Evolutionary conservation across 2,797 vertebrate genomes (phyloP), one percentile per base, ranked within the genome.

Genomic region (Brotula barbata): DNA sequence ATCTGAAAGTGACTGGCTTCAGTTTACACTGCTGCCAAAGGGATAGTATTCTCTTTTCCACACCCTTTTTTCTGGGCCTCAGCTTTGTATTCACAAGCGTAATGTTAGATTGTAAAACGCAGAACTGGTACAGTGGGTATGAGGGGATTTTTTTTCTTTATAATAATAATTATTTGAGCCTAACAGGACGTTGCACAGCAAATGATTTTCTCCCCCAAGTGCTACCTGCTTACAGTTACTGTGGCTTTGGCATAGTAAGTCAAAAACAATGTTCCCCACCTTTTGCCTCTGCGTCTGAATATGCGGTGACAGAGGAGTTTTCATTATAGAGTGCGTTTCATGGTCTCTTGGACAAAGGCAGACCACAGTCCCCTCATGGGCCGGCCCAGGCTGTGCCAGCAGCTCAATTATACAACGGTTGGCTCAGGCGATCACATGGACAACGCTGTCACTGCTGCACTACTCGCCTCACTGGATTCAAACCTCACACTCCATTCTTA

Each of bases 361-460:
- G 59, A 55, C 57, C 63, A 69, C 76, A 82, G 77, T 68, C 64
- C 68, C 77, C 58, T 60, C 60, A 83, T 83, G 73, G 71, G 60
- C 65, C 45, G 75, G 66, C 67, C 75, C 68, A 9, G 54, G 66
- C 83, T 48, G 65, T 81, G 78, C 81, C 86, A 89, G 76, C 22
- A 53, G 72, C 81, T 82, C 77, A 78, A 59, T 84, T 87, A 78
- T 76, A 47, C 74, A 68, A 67, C 57, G 33, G 68, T 55, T 71
- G 60, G 71, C 22, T 25, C 71, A 58, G 22, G 74, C 46, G 41
- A 69, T 77, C 61, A 72, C 68, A 74, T 33, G 42, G 60, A 69
- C 68, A 57, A 69, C 54, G 16, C 67, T 73, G 68, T 75, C 71
- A 50, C 60, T 57, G 44, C 75, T 66, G 46, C 68, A 54, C 71